Conservation (phyloP, 2,888 invertebrate genomes). For the Lasioglossum marginatum region DNA sequence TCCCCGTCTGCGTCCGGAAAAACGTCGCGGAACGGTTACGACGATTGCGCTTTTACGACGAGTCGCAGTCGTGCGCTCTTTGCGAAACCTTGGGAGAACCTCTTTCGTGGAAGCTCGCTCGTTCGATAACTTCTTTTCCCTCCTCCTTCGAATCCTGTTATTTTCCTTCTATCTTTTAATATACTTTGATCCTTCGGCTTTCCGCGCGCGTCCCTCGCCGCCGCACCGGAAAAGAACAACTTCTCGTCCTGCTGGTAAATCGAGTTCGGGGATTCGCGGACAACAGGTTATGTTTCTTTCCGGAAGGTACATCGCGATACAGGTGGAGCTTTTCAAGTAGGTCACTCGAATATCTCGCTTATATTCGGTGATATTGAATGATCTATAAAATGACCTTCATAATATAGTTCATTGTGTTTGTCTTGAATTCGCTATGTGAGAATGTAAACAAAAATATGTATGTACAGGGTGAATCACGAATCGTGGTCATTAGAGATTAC, state of each 20-base stretch:
- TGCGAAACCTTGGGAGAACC: neutral
- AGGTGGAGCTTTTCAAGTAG: neutral
- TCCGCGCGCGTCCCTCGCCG: too few species aligned
- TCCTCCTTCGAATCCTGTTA: neutral
- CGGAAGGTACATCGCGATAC: neutral
- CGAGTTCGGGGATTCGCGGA: neutral
- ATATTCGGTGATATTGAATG: too few species aligned
- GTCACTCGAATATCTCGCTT: neutral
- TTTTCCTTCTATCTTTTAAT: neutral
- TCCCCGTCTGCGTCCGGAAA: too few species aligned
- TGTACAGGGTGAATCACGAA: too few species aligned
- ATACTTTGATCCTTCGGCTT: neutral
- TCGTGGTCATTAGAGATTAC: too few species aligned
- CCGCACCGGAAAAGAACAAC: neutral
- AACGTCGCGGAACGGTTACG: neutral
- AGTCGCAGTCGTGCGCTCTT: neutral
- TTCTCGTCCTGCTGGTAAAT: neutral
- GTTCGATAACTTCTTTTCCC: neutral
- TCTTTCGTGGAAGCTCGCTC: neutral
- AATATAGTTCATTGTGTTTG: too few species aligned
- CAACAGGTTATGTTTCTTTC: neutral
- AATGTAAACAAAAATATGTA: too few species aligned
- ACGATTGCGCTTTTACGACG: constrained; percentile 1
- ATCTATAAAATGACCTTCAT: too few species aligned
- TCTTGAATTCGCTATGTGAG: too few species aligned